These are phyloP conservation scores for Periplaneta americana DNA, from an alignment of 1,140 invertebrate species.

Conservation along the genomic window DNA sequence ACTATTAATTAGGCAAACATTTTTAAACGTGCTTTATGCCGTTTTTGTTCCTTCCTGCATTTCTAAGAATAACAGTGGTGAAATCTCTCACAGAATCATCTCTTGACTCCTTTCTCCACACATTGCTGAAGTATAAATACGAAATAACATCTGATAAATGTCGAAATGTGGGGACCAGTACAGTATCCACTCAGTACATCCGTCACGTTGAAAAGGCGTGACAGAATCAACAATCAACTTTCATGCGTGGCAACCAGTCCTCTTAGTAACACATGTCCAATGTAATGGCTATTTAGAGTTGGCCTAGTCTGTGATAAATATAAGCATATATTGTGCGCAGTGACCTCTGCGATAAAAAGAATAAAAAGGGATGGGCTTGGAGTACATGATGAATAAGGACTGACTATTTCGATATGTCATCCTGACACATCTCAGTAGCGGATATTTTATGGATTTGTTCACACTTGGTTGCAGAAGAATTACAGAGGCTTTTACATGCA, in stretches of 20 bases:
- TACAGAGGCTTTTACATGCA: neutral
- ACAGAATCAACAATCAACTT: neutral
- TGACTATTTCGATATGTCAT: neutral
- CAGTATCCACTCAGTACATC: too few relatives aligned
- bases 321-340: neutral
- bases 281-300: neutral
- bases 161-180: neutral
- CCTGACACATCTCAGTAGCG: neutral
- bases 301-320: neutral
- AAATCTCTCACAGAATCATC: neutral
- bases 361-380: neutral
- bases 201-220: neutral
- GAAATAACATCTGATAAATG: neutral
- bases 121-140: neutral
- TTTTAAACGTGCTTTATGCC: neutral
- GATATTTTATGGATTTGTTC: neutral
- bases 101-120: neutral
- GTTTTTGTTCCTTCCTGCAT: neutral
- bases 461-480: neutral
- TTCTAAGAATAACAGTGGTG: neutral
- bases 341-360: too few relatives aligned
- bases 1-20: too few relatives aligned
- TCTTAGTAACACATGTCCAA: neutral
- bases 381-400: neutral
- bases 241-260: neutral